phyloP scores from a whole-genome alignment of 2,888 invertebrate species.

The Pocota personata region DNA sequence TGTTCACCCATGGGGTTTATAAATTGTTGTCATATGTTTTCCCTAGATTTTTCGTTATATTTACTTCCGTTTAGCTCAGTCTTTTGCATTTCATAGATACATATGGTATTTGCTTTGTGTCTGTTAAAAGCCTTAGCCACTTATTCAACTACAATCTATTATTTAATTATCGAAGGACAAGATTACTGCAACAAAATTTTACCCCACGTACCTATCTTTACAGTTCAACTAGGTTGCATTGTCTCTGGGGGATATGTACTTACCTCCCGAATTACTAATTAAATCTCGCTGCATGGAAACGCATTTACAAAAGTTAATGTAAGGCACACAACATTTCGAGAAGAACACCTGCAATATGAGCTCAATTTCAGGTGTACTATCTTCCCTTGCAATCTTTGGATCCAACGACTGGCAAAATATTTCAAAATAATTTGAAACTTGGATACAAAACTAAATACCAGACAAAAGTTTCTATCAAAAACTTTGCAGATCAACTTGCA shows the following conservation, averaged over 20 bases:
- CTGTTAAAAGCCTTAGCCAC: too few species aligned
- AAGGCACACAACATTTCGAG: not conserved
- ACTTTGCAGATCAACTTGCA: conserved; percentile 62
- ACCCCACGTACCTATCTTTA: not conserved
- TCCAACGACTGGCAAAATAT: conserved; percentile 11
- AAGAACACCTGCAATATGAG: conserved; percentile 40
- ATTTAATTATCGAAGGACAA: too few species aligned
- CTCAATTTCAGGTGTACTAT: not conserved
- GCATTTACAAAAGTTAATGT: not conserved
- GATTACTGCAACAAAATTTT: too few species aligned
- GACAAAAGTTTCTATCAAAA: conserved; percentile 65
- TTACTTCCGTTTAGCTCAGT: too few species aligned
- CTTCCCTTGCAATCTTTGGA: not conserved
- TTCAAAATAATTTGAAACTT: conserved; percentile 55
- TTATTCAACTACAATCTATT: too few species aligned
- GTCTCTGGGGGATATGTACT: not conserved
- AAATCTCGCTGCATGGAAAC: conserved; percentile 1
- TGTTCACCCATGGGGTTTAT: too few species aligned
- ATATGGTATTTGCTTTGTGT: too few species aligned
- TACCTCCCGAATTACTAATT: conserved; percentile 6
- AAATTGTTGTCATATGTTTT: too few species aligned
- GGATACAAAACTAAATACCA: conserved; percentile 49
- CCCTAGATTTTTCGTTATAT: too few species aligned
- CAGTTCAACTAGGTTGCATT: not conserved
- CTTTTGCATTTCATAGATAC: too few species aligned